These are phyloP conservation scores for Habroteleia sp. DNA, from an alignment of 2,888 invertebrate genomes.

Conservation along the genomic window DNA sequence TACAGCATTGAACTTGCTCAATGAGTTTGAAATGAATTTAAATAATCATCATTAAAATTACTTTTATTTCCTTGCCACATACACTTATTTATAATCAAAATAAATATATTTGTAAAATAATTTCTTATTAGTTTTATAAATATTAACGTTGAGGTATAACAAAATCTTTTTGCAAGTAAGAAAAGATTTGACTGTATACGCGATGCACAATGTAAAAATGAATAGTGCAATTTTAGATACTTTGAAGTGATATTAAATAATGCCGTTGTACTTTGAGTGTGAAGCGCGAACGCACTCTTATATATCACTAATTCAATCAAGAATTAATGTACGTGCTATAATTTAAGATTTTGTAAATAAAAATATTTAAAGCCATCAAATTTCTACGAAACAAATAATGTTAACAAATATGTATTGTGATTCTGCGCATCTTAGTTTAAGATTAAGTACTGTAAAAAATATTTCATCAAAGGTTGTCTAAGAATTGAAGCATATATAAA, in stretches of 20 bases:
- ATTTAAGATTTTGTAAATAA: constrained; percentile 33
- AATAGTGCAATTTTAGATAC: constrained; percentile 57
- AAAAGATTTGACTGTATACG: constrained; percentile 25
- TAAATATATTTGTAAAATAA: constrained; percentile 21
- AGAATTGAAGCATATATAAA: background rate
- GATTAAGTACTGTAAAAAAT: constrained; percentile 7
- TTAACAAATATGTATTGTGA: constrained; percentile 25
- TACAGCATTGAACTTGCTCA: constrained; percentile 11
- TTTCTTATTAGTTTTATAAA: constrained; percentile 18
- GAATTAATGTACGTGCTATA: constrained; percentile 27
- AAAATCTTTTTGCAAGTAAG: constrained; percentile 2
- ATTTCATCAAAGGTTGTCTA: constrained; percentile 14
- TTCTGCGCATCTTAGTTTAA: constrained; percentile 5
- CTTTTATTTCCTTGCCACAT: constrained; percentile 7
- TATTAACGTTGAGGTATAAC: constrained; percentile 12
- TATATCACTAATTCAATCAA: constrained; percentile 6
- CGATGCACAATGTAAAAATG: constrained; percentile 37
- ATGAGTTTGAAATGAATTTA: too few relatives aligned
- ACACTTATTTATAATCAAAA: constrained; percentile 36
- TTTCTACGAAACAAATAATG: constrained; percentile 14
- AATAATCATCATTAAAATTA: constrained; percentile 1
- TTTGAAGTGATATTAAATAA: constrained; percentile 59
- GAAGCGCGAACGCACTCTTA: background rate
- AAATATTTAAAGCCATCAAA: constrained; percentile 38
- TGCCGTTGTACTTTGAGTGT: constrained; percentile 8